Percentiles rank a stretch among this genome's conserved stretches.
Evolutionary conservation across 2,113 vertebrate species (phyloP).

Genomic region (Illadopsis cleaveri): DNA sequence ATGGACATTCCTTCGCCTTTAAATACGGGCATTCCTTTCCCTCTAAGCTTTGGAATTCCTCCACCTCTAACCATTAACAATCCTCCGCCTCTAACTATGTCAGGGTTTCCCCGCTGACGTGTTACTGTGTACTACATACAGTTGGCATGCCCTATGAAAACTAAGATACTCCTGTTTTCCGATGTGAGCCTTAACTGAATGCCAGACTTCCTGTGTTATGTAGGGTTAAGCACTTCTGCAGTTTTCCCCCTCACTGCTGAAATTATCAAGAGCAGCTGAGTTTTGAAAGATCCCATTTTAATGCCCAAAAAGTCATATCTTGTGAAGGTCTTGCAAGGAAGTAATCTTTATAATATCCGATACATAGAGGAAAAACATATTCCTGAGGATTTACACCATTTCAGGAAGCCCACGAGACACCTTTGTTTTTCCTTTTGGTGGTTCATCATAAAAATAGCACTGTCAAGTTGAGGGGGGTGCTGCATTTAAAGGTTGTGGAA

Average conservation of each 20-base stretch:
- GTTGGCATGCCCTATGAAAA: rapidly evolving
- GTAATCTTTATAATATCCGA: rapidly evolving
- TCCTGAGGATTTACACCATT: background rate
- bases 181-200: background rate
- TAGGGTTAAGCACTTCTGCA: background rate
- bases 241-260: rapidly evolving
- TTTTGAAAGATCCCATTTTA: background rate
- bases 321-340: background rate
- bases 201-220: rapidly evolving
- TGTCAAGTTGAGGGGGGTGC: background rate
- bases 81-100: no score
- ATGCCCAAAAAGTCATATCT: rapidly evolving
- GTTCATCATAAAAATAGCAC: background rate
- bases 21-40: background rate
- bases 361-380: background rate
- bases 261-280: background rate
- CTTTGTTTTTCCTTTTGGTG: background rate
- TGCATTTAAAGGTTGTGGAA: background rate
- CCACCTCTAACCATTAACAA: rapidly evolving
- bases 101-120: background rate
- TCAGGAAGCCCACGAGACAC: background rate
- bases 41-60: background rate
- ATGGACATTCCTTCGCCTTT: rapidly evolving
- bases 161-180: background rate
- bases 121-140: rapidly evolving